Evolutionary conservation across 2,113 vertebrate species (phyloP).

Genomic region (Nesogale talazaci): DNA sequence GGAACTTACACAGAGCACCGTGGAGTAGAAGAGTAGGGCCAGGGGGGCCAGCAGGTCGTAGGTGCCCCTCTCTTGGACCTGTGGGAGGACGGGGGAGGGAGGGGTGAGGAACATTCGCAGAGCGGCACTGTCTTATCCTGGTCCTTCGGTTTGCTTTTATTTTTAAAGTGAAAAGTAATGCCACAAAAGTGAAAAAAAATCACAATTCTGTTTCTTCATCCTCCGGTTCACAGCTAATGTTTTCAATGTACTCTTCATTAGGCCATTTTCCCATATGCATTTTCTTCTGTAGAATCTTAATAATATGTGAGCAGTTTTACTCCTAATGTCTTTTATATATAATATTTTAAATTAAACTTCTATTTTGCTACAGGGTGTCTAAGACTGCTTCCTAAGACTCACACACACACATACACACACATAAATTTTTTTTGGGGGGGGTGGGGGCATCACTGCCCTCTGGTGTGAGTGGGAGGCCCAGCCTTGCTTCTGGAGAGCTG

Average conservation of each 20-base stretch:
- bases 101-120: neutral
- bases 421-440: too few relatives aligned
- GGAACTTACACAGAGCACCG: conserved; percentile 91
- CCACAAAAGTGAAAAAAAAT: neutral
- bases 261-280: neutral
- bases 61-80: conserved; percentile 94
- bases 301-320: neutral
- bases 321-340: neutral
- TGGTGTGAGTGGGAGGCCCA: too few relatives aligned
- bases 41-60: conserved; percentile 94
- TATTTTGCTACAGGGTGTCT: neutral
- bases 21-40: conserved; percentile 94
- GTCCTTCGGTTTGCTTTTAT: neutral
- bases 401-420: too few relatives aligned
- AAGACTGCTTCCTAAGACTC: neutral
- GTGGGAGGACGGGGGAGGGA: conserved; percentile 31
- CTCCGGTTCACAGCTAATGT: neutral
- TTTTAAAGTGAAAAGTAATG: neutral
- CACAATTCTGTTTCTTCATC: neutral
- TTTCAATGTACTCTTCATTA: neutral
- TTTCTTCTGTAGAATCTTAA: neutral
- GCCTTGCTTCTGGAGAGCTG: too few relatives aligned
- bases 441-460: too few relatives aligned
- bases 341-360: neutral
- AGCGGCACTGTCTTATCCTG: neutral